phyloP scores from a whole-genome alignment of 2,797 vertebrate genomes.

The Alfaro cultratus region DNA sequence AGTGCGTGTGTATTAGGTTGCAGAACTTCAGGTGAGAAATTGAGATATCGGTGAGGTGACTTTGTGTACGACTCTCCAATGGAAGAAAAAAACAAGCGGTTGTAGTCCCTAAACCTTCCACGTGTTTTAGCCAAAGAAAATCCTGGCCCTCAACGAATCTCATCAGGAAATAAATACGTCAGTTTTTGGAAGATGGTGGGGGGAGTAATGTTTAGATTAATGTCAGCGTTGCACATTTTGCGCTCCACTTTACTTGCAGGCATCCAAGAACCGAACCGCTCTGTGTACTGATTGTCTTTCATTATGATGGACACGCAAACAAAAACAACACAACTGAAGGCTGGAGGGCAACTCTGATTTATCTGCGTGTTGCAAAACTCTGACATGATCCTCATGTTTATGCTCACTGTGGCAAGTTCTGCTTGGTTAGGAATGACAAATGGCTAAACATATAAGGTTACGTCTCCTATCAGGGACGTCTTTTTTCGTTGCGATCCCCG shows the following conservation, averaged over 20 bases:
- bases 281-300: slow-evolving; percentile 24
- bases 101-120: slow-evolving; percentile 8
- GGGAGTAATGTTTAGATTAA: slow-evolving; percentile 13
- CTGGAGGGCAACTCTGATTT: slow-evolving; percentile 39
- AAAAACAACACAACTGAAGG: slow-evolving; percentile 28
- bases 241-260: slow-evolving; percentile 11
- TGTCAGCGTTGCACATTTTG: slow-evolving; percentile 21
- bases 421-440: slow-evolving; percentile 64
- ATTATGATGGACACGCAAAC: slow-evolving; percentile 25
- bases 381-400: slow-evolving; percentile 56
- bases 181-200: not conserved
- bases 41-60: slow-evolving; percentile 11
- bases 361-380: slow-evolving; percentile 49
- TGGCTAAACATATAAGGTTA: slow-evolving; percentile 59
- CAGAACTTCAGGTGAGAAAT: slow-evolving; percentile 4
- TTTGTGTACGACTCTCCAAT: slow-evolving; percentile 21
- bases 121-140: not conserved
- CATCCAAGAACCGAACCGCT: slow-evolving; percentile 32
- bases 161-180: slow-evolving; percentile 4
- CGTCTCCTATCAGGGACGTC: slow-evolving; percentile 53
- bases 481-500: slow-evolving; percentile 26
- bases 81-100: slow-evolving; percentile 17
- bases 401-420: slow-evolving; percentile 57
- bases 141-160: not conserved
- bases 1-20: not conserved